Conservation (phyloP, 2,888 invertebrate species). For the Clusia tigrina region DNA sequence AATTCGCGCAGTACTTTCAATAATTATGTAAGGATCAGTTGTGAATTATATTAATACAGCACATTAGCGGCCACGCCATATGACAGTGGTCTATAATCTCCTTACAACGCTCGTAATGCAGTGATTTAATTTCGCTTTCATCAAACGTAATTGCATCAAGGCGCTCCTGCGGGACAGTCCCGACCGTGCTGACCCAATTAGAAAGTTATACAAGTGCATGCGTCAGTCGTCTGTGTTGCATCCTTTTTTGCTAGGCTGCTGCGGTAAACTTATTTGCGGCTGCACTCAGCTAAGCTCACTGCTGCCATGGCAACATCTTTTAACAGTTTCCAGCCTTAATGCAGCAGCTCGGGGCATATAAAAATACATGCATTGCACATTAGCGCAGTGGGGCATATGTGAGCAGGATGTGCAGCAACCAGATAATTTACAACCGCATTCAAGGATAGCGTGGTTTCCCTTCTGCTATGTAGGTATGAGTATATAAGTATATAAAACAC, state of each 20-base stretch:
- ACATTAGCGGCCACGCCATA: no score
- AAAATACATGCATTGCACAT: constrained; percentile 8
- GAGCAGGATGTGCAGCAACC: not conserved
- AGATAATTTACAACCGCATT: not conserved
- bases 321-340: not conserved
- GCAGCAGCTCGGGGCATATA: not conserved
- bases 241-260: not conserved
- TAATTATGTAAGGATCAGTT: no score
- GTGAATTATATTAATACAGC: no score
- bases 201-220: no score
- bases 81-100: no score
- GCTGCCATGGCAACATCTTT: not conserved
- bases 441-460: not conserved
- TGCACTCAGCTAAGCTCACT: not conserved
- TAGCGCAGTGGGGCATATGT: not conserved
- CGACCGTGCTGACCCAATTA: not conserved
- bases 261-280: constrained; percentile 1
- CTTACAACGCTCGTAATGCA: not conserved
- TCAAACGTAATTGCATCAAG: not conserved
- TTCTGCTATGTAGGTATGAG: not conserved
- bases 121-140: not conserved
- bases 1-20: no score
- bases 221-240: not conserved
- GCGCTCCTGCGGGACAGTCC: not conserved
- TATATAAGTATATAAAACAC: no score